These are phyloP conservation scores for Sterrhoptilus dennistouni DNA, from an alignment of 2,113 vertebrate genomes.

Conservation along the genomic window DNA sequence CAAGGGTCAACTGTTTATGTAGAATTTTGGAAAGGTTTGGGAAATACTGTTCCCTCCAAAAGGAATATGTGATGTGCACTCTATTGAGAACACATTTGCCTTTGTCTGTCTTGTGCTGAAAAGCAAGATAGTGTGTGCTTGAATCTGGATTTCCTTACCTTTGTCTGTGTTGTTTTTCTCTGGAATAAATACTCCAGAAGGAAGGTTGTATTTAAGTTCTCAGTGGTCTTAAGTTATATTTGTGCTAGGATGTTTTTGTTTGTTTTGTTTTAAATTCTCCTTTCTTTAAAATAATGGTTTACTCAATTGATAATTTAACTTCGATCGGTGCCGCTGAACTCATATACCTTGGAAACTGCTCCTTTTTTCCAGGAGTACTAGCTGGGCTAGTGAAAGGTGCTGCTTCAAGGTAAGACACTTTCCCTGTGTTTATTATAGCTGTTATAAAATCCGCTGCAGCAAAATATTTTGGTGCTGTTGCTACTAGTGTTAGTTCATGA, in stretches of 20 bases:
- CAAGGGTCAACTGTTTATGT: neutral
- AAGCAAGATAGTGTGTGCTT: neutral
- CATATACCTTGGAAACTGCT: neutral
- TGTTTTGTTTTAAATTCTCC: neutral
- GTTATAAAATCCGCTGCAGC: neutral
- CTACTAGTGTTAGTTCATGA: neutral
- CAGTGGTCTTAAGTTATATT: neutral
- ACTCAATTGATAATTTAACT: neutral
- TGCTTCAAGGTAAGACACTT: neutral
- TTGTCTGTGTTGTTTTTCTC: neutral
- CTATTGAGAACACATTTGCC: neutral
- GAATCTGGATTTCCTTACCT: neutral
- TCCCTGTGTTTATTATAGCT: neutral
- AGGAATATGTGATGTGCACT: neutral
- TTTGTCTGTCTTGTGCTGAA: neutral
- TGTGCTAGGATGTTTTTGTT: neutral
- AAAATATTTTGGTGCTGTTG: neutral
- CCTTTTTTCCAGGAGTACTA: neutral
- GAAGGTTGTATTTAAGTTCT: neutral
- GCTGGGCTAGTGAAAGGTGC: neutral
- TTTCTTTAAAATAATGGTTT: neutral
- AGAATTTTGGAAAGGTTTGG: neutral
- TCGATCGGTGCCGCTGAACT: neutral
- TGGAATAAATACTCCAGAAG: neutral
- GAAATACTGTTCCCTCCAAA: neutral